A percentile compares a stretch with the other conserved stretches of the same genome.
These are phyloP conservation scores for Pundamilia nyererei DNA, from an alignment of 2,113 vertebrate genomes.

Conservation along the genomic window DNA sequence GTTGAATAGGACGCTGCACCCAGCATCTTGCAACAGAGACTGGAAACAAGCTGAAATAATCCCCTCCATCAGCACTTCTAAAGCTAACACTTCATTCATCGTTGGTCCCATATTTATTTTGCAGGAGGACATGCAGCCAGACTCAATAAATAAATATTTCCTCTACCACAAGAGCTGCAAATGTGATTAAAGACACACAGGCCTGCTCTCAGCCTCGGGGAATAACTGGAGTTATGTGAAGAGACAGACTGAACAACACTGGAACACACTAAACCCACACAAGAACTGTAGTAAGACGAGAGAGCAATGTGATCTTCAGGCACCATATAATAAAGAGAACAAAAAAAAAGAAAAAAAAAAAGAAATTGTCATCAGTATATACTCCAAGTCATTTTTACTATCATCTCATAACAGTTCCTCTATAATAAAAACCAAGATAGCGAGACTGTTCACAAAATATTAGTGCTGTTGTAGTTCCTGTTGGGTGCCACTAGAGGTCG, in stretches of 20 bases:
- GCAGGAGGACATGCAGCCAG: not conserved
- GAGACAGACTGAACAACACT: not conserved
- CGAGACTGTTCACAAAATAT: not conserved
- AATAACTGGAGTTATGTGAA: not conserved
- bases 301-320: not conserved
- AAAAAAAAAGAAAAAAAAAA: fast-evolving
- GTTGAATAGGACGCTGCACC: not conserved
- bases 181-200: not conserved
- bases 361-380: not conserved
- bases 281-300: fast-evolving
- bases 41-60: not conserved
- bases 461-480: not conserved
- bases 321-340: not conserved
- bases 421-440: not conserved
- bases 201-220: not conserved
- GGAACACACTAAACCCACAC: not conserved
- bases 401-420: not conserved
- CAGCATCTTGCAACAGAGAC: not conserved
- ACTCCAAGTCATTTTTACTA: fast-evolving
- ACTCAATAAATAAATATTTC: not conserved
- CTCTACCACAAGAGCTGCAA: not conserved
- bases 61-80: not conserved
- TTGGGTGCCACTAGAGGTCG: not conserved
- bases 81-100: not conserved
- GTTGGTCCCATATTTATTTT: not conserved